These are phyloP conservation scores for Pilophorus perplexus DNA, from an alignment of 2,888 invertebrate genomes.

Conservation along the genomic window DNA sequence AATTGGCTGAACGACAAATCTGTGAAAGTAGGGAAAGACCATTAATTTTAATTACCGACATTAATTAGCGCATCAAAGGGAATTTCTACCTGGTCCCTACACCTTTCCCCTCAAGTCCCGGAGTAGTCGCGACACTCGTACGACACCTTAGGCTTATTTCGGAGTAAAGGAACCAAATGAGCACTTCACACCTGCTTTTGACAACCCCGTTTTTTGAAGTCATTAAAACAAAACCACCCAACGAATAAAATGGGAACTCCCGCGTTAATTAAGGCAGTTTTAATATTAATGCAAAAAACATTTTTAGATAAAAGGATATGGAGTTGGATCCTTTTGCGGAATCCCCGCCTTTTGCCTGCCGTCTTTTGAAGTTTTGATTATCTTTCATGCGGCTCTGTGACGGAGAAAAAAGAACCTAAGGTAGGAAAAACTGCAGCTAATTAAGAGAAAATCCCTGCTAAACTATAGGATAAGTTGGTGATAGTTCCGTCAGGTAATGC, in stretches of 20 bases:
- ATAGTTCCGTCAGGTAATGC: neutral
- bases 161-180: constrained; percentile 1
- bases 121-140: too few relatives aligned
- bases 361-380: constrained; percentile 2
- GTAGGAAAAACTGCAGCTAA: constrained; percentile 16
- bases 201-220: neutral
- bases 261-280: constrained; percentile 30
- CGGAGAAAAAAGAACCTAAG: neutral
- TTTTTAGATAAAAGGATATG: constrained; percentile 4
- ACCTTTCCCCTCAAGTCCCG: too few relatives aligned
- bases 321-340: too few relatives aligned
- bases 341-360: neutral
- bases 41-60: too few relatives aligned
- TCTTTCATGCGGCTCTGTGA: neutral
- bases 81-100: too few relatives aligned
- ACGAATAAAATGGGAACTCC: too few relatives aligned
- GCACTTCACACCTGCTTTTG: constrained; percentile 5
- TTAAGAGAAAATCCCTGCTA: constrained; percentile 5
- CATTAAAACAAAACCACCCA: constrained; percentile 6
- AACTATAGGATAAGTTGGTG: constrained; percentile 1
- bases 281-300: neutral
- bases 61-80: too few relatives aligned
- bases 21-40: too few relatives aligned
- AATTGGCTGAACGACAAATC: too few relatives aligned
- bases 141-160: neutral